Evolutionary conservation across 2,888 invertebrate species (phyloP), one percentile per base, ranked within the genome.

Genomic region (Drepanosiphum platanoidis): DNA sequence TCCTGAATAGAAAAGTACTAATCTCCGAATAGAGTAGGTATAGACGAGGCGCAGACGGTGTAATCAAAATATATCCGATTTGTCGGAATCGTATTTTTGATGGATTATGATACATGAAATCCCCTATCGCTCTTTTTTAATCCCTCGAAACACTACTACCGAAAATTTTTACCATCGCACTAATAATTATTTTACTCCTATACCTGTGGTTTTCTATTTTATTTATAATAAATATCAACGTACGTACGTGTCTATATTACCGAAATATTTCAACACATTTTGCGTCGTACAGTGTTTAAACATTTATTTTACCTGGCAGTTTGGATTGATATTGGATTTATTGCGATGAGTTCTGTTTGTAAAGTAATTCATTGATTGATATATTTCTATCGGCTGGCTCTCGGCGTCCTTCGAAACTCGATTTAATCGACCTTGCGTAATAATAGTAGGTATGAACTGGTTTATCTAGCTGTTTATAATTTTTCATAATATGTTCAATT

Each of bases 401-500:
- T n/a, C 52, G 8, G 46, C 36, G 66, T 80, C 80, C 80, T 80
- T 80, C 80, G 34, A 58, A 3, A 52, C 52, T 70, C 80, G 15
- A 32, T 79, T 34, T 46, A 46, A 79, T 79, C 66, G 80, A 71
- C 80, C 80, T 80, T 70, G 80, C 27, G 36, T 58, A 36, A 79
- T 46, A 22, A 1, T n/a, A n/a, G n/a, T n/a, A n/a, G n/a, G n/a
- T 34, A 18, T 68, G 64, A 79, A 70, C 58, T 80, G 27, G 80
- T 71, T 70, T 80, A 70, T 80, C 52, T 71, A 79, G 34, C n/a
- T 34, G 68, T 46, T 68, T 34, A n/a, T 46, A 46, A 46, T 77
- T 72, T 46, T 79, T 34, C 9, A 15, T 79, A 30, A 32, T 1
- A 64, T 64, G 39, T 66, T 74, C 32, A 52, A 32, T 74, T 52